These are phyloP conservation scores for Arge pagana DNA, from an alignment of 2,888 invertebrate genomes.

Conservation along the genomic window DNA sequence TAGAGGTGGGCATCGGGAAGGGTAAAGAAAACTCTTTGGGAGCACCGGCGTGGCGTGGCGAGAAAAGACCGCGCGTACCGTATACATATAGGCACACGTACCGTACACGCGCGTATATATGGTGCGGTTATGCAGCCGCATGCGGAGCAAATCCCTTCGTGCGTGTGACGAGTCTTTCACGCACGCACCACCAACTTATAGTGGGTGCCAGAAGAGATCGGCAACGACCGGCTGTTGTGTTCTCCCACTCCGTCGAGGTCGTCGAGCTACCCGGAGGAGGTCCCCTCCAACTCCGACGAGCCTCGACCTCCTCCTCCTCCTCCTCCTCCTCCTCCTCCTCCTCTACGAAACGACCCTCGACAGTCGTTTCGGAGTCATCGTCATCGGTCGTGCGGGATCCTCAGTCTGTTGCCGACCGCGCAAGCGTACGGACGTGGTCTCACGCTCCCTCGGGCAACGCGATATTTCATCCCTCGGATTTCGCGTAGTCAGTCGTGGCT, in stretches of 20 bases:
- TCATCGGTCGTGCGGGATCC: conserved; percentile 27
- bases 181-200: conserved; percentile 25
- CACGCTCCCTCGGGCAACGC: conserved; percentile 10
- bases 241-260: conserved; percentile 12
- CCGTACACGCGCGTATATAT: too few relatives aligned
- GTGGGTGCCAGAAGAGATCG: conserved; percentile 42
- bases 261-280: too few relatives aligned
- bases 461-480: conserved; percentile 8
- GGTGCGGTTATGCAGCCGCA: conserved; percentile 5
- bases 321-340: conserved; percentile 20
- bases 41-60: too few relatives aligned
- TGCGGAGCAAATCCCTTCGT: conserved; percentile 2
- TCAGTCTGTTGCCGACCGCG: conserved; percentile 54
- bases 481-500: conserved; percentile 6
- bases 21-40: conserved; percentile 14
- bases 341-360: conserved; percentile 16
- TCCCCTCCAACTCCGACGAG: conserved; percentile 19
- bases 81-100: too few relatives aligned
- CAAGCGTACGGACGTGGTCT: conserved; percentile 43
- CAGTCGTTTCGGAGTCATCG: conserved; percentile 41
- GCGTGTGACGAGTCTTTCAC: neutral
- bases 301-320: conserved; percentile 10
- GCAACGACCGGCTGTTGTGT: conserved; percentile 51
- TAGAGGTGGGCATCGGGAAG: conserved; percentile 2
- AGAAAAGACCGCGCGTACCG: conserved; percentile 1